phyloP scores from a whole-genome alignment of 1,140 invertebrate species.

The Drosophila erecta region DNA sequence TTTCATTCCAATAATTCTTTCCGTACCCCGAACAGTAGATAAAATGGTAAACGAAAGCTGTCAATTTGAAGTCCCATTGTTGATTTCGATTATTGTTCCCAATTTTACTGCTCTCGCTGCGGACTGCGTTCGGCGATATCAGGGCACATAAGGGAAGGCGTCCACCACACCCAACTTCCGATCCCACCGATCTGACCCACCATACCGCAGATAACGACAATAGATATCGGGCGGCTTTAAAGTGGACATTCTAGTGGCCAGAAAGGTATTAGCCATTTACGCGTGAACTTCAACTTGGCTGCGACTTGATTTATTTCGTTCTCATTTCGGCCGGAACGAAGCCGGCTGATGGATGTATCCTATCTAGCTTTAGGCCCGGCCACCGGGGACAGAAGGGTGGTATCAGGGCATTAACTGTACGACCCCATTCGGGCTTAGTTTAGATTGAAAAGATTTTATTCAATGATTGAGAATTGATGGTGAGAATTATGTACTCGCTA shows the following conservation, averaged over 20 bases:
- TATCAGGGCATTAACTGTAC: slow-evolving; percentile 34
- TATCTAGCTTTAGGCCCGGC: slow-evolving; percentile 45
- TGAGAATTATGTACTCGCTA: background rate
- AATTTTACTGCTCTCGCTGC: slow-evolving; percentile 39
- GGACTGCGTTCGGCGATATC: slow-evolving; percentile 37
- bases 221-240: slow-evolving; percentile 65
- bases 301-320: slow-evolving; percentile 47
- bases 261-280: slow-evolving; percentile 59
- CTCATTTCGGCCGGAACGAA: slow-evolving; percentile 24
- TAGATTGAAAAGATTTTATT: slow-evolving; percentile 38
- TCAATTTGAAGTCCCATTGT: slow-evolving; percentile 79
- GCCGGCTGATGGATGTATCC: slow-evolving; percentile 63
- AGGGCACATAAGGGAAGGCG: slow-evolving; percentile 13
- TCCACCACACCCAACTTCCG: slow-evolving; percentile 11
- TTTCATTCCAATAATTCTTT: slow-evolving; percentile 66
- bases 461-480: slow-evolving; percentile 37
- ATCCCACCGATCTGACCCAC: background rate
- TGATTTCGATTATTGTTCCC: slow-evolving; percentile 59
- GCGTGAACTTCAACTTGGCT: slow-evolving; percentile 71
- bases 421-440: slow-evolving; percentile 36
- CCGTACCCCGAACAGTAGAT: slow-evolving; percentile 55
- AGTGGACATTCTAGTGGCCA: slow-evolving; percentile 73
- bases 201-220: slow-evolving; percentile 52
- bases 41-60: slow-evolving; percentile 78
- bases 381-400: slow-evolving; percentile 17